Evolutionary conservation across 1,140 invertebrate genomes (phyloP), one percentile per base, ranked within the genome.

Genomic region (Ganaspis sp.): DNA sequence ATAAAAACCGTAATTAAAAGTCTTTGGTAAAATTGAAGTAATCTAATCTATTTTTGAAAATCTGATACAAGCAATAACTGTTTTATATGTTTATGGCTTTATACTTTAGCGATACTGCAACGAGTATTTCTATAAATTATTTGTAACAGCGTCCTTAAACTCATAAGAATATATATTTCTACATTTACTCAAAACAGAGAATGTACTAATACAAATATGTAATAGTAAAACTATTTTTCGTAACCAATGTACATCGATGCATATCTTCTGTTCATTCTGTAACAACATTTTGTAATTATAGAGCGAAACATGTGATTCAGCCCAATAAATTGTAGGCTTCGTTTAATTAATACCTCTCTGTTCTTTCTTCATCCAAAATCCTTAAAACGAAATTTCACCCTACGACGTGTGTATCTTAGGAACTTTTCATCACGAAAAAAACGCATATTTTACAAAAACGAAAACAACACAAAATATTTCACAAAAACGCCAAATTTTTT

Each of bases 171-270:
- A 49, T 49, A 58, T 58, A 23, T 58, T 26, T 58, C 21, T 23
- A 23, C 53, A 58, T 19, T 58, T 23, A 58, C 54, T 58, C 54
- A 26, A 26, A 58, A 58, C 21, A 58, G 54, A 58, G 21, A 58
- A 58, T 58, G 21, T 58, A 58, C 21, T 58, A 58, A 29, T 58
- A 58, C 11, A 58, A 58, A 26, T 58, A 26, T 29, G 9, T 26
- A 58, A 12, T 58, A 58, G 54, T 58, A 9, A 26, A 58, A 58
- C 54, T 58, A 58, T 58, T 58, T 64, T 64, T 19, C 23, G 54
- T 64, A 26, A 64, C 21, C 54, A 64, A 64, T 64, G 54, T 64
- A 64, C 54, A 64, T 29, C 54, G 54, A 64, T 64, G 45, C 45
- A 17, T 49, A 49, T 64, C 12, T 64, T 12, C 23, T 64, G n/a